A percentile compares a stretch with the other conserved stretches of the same genome.
These are phyloP conservation scores for Dolichallabes microphthalmus DNA, from an alignment of 2,113 vertebrate genomes.

Conservation along the genomic window DNA sequence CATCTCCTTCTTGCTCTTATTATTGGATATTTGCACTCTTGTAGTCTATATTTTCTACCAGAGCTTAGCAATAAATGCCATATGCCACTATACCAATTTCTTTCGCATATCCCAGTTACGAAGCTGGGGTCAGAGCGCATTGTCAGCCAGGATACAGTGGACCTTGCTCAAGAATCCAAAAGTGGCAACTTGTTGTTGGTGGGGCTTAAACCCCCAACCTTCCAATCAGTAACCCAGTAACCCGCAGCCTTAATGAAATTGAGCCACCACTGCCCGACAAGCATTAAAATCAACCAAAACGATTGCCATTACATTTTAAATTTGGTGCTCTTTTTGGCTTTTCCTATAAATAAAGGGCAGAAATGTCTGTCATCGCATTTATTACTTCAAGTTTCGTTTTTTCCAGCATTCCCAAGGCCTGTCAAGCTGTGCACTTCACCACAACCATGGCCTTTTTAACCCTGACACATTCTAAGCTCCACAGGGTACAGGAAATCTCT, in stretches of 20 bases:
- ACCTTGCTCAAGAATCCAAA: too few species aligned
- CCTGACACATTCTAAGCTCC: neutral
- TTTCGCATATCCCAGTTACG: too few species aligned
- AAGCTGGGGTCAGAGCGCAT: too few species aligned
- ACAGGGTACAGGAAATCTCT: neutral
- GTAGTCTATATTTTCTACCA: neutral
- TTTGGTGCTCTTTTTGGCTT: neutral
- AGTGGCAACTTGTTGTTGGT: too few species aligned
- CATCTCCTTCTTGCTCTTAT: neutral
- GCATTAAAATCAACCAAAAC: neutral
- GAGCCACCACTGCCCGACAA: too few species aligned
- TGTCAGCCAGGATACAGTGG: too few species aligned
- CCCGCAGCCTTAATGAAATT: too few species aligned
- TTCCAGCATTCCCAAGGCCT: neutral
- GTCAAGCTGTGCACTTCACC: neutral
- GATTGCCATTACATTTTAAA: neutral
- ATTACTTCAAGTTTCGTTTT: neutral
- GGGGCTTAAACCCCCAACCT: too few species aligned
- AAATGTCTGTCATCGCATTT: neutral
- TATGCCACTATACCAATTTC: neutral
- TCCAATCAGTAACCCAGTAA: too few species aligned
- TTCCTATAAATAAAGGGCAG: neutral
- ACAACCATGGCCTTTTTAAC: neutral
- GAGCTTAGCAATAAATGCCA: neutral
- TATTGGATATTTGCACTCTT: neutral